Evolutionary conservation across 2,888 invertebrate genomes (phyloP).

Genomic region (Lasioglossum zephyrum): DNA sequence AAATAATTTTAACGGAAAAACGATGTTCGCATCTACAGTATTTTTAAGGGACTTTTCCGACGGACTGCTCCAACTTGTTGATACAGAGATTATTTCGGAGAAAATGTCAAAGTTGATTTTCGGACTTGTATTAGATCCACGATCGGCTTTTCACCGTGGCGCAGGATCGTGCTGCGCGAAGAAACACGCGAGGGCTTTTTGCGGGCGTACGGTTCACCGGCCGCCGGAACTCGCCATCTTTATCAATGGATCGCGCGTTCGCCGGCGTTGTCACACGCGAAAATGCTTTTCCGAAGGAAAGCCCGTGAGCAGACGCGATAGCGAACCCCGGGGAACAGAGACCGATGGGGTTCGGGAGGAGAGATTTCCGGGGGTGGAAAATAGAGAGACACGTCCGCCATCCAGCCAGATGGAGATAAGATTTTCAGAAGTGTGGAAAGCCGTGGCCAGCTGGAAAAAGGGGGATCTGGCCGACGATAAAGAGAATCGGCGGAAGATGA

Average conservation of each 20-base stretch:
- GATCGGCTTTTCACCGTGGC: background rate
- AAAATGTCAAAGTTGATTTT: background rate
- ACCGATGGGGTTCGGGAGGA: background rate
- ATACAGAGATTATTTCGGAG: background rate
- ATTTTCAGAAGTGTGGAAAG: constrained; percentile 16
- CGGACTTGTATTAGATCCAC: background rate
- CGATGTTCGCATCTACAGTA: background rate
- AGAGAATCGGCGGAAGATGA: constrained; percentile 10
- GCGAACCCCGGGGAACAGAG: background rate
- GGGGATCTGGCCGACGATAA: constrained; percentile 10
- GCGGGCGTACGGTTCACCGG: constrained; percentile 18
- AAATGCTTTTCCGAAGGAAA: constrained; percentile 51
- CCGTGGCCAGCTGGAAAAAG: background rate
- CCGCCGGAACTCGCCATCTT: constrained; percentile 55
- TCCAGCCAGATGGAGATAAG: constrained; percentile 28
- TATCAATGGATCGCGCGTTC: constrained; percentile 52
- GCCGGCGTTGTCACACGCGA: constrained; percentile 41
- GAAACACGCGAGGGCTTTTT: constrained; percentile 63
- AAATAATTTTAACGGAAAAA: background rate
- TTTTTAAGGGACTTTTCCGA: background rate
- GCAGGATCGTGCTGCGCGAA: constrained; percentile 17
- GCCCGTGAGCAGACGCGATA: constrained; percentile 32
- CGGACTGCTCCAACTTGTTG: background rate
- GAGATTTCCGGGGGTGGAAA: background rate
- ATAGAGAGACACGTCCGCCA: background rate